Base-by-base conservation (phyloP, 2,797 vertebrate species). In the Enoplosus armatus region DNA sequence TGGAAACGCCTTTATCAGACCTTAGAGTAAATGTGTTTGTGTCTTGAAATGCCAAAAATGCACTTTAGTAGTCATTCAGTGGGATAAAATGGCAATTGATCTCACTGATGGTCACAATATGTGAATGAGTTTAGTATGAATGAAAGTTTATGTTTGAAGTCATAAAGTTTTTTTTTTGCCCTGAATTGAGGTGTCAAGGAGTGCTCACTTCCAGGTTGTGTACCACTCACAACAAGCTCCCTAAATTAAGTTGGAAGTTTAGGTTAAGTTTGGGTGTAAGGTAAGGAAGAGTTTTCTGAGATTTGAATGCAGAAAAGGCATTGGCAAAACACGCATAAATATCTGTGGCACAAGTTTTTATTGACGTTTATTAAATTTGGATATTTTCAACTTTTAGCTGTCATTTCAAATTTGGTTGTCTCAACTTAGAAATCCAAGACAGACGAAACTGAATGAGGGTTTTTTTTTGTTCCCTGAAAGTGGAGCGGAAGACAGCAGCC, bases 351-450 rank as follows among this genome's bases (percentile, higher is more conserved):
- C n/a, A 24, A 20, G 8, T 22, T 31, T 31, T 3, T 14, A 55
- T 29, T 22, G 4, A 47, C 18, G 22, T 27, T 1, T 35, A 18
- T 20, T 66, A 4, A 11, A 51, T 56, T 11, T 15, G 6, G 9
- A 48, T 59, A 20, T 20, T 26, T 35, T 35, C 6, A 55, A 27
- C 8, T 6, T 35, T 35, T 15, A 22, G 27, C 29, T 62, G 8
- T 41, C 11, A 55, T 6, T 22, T 43, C 2, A 47, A 4, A 48
- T 26, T 20, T 31, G 18, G 10, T 72, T n/a, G 1, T 59, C 35
- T 59, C 1, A 15, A 14, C 8, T 69, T 12, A 55, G 26, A 76
- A 59, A 73, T 77, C 45, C 6, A 51, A 56, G 27, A 22, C 6
- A 7, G 22, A 55, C 20, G 2, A 22, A 58, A 47, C 5, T 24